phyloP scores from a whole-genome alignment of 2,113 vertebrate species.

The Tetraodon nigroviridis region DNA sequence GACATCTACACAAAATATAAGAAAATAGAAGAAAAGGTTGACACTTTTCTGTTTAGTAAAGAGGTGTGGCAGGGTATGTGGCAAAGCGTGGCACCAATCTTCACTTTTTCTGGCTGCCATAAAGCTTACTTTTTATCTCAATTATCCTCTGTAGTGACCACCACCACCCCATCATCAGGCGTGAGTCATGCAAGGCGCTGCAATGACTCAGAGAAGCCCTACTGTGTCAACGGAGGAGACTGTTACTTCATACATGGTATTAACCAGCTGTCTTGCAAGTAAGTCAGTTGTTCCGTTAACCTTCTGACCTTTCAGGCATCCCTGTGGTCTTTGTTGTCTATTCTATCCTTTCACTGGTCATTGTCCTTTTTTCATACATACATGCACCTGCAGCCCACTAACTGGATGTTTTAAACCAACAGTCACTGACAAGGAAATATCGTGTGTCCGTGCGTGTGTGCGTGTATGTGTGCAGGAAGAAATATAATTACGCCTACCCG shows the following conservation, averaged over 20 bases:
- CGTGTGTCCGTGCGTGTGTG: too few relatives aligned
- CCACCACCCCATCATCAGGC: slow-evolving; percentile 86
- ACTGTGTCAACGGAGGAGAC: slow-evolving; percentile 94
- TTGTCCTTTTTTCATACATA: slow-evolving; percentile 18
- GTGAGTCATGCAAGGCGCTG: slow-evolving; percentile 91
- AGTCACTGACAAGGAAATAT: too few relatives aligned
- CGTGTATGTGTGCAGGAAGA: too few relatives aligned
- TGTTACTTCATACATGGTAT: slow-evolving; percentile 99
- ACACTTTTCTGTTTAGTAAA: slow-evolving; percentile 10
- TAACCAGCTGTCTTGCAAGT: slow-evolving; percentile 98
- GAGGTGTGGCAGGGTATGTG: slow-evolving; percentile 8
- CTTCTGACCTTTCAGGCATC: slow-evolving; percentile 30
- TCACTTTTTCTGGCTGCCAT: background rate
- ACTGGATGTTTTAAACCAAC: background rate
- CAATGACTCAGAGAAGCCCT: slow-evolving; percentile 93
- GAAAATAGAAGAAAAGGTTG: background rate
- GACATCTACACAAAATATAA: slow-evolving; percentile 13
- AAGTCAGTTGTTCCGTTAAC: slow-evolving; percentile 67
- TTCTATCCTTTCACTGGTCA: slow-evolving; percentile 36
- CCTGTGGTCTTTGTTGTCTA: slow-evolving; percentile 8
- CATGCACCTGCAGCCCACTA: slow-evolving; percentile 15
- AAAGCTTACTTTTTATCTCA: background rate
- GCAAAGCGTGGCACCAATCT: too few relatives aligned
- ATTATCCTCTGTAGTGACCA: background rate
- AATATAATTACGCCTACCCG: too few relatives aligned